Conservation (phyloP, 2,888 invertebrate species). For the Melipona bicolor region DNA sequence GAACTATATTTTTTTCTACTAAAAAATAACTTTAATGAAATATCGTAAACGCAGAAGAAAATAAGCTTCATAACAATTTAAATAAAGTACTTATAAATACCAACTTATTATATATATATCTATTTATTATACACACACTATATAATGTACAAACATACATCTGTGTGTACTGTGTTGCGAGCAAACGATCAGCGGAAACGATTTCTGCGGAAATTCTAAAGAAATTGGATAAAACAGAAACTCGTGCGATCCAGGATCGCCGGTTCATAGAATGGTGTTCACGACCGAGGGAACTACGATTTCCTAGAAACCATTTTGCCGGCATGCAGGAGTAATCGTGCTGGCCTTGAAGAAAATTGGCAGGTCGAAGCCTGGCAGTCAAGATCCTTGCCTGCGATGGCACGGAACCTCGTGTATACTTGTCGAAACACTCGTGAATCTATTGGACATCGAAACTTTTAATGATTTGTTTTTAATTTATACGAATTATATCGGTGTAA, state of each 20-base stretch:
- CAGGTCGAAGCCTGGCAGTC: not conserved
- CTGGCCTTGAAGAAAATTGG: slow-evolving; percentile 45
- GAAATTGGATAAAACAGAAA: slow-evolving; percentile 42
- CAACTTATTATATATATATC: no score
- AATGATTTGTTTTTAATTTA: no score
- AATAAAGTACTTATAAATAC: no score
- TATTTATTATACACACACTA: not conserved
- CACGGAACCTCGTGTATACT: not conserved
- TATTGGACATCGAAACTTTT: not conserved
- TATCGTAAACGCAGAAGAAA: no score
- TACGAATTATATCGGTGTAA: no score
- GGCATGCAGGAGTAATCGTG: slow-evolving; percentile 39
- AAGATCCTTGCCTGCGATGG: slow-evolving; percentile 1
- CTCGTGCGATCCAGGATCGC: slow-evolving; percentile 4
- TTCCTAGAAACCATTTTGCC: slow-evolving; percentile 44
- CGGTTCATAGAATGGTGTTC: slow-evolving; percentile 16
- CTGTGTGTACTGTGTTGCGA: not conserved
- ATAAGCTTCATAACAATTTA: no score
- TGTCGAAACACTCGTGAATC: not conserved
- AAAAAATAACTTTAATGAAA: no score
- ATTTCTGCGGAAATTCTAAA: slow-evolving; percentile 33
- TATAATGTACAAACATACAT: no score
- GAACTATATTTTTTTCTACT: no score
- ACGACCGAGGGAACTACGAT: slow-evolving; percentile 3
- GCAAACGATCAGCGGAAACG: slow-evolving; percentile 39